A percentile compares a stretch with the other conserved stretches of the same genome.
Conservation (phyloP, 2,797 vertebrate genomes). For the Muscicapa comitata region DNA sequence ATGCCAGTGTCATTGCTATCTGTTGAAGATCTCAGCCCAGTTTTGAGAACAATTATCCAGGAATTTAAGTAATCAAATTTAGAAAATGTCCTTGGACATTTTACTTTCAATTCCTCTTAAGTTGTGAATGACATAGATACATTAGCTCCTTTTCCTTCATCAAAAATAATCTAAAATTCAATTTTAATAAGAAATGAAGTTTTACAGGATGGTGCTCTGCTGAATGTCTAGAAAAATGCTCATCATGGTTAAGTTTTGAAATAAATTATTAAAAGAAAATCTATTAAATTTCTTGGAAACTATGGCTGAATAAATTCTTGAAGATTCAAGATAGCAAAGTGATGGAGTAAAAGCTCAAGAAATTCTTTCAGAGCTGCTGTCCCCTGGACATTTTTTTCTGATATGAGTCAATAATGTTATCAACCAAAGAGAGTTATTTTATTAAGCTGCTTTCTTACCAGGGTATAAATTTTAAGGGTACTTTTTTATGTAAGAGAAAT, state of each 20-base stretch:
- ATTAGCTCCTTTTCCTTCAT: not conserved
- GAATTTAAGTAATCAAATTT: not conserved
- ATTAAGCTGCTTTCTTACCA: not conserved
- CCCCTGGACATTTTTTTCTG: not conserved
- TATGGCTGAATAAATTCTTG: not conserved
- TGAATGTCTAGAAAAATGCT: not conserved
- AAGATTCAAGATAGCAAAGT: not conserved
- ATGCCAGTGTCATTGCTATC: not conserved
- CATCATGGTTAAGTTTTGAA: not conserved
- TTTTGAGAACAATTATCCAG: not conserved
- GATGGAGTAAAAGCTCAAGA: not conserved
- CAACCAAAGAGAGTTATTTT: not conserved
- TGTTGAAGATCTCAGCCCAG: not conserved
- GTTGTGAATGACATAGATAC: not conserved
- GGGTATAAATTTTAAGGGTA: not conserved
- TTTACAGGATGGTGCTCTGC: not conserved
- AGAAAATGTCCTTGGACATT: rapidly evolving
- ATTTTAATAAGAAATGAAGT: not conserved
- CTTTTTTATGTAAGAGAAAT: not conserved
- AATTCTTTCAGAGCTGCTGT: not conserved
- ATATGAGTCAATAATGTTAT: not conserved
- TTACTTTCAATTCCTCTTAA: not conserved
- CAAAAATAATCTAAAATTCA: not conserved
- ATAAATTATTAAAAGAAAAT: not conserved
- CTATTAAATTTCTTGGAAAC: not conserved